Conservation (phyloP, 2,113 vertebrate genomes). For the Orycteropus afer region DNA sequence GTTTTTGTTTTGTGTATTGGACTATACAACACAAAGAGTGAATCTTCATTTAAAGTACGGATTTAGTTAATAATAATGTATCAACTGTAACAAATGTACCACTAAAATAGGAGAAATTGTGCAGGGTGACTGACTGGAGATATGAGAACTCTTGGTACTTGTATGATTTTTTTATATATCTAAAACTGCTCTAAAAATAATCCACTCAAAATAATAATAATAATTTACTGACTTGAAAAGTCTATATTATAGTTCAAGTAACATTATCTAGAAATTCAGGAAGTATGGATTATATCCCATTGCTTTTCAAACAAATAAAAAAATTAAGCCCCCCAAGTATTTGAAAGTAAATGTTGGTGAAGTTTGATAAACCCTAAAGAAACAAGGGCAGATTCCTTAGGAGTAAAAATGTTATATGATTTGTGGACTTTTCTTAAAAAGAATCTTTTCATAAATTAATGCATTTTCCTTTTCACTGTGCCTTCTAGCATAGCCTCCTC, state of each 20-base stretch:
- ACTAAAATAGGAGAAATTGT: not conserved
- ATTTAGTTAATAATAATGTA: not conserved
- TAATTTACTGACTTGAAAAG: not conserved
- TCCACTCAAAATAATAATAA: not conserved
- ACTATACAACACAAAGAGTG: not conserved
- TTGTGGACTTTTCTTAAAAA: not conserved
- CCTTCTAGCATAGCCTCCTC: not conserved
- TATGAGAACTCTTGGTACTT: not conserved
- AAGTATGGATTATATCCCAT: not conserved
- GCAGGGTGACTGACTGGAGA: not conserved
- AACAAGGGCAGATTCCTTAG: not conserved
- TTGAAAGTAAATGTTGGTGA: not conserved
- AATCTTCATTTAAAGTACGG: not conserved
- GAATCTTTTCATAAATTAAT: not conserved
- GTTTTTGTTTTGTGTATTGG: too few relatives aligned
- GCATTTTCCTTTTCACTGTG: constrained; percentile 3
- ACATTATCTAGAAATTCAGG: not conserved
- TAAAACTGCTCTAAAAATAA: not conserved
- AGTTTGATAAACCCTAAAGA: not conserved
- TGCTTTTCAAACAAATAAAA: not conserved
- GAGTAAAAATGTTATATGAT: not conserved
- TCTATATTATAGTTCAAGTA: not conserved
- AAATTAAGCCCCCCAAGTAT: not conserved
- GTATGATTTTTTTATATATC: not conserved
- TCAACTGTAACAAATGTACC: not conserved